Percentiles rank a stretch among this genome's conserved stretches.
phyloP scores from a whole-genome alignment of 2,888 invertebrate genomes.

The Cryptus viduatorius region DNA sequence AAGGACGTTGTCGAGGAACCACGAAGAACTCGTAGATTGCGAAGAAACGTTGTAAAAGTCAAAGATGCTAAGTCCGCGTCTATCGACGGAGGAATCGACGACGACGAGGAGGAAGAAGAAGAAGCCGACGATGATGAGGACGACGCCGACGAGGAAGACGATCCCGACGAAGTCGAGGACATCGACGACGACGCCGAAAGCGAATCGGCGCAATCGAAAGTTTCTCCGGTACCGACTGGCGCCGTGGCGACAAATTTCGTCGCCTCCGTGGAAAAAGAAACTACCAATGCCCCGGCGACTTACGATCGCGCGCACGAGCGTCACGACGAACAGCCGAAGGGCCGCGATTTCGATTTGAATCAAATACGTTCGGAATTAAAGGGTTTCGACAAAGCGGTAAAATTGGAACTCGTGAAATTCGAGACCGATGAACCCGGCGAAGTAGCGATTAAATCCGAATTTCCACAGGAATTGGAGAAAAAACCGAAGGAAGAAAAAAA shows the following conservation, averaged over 20 bases:
- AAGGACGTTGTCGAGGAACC: slow-evolving; percentile 78
- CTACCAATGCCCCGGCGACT: not conserved
- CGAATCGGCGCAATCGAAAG: not conserved
- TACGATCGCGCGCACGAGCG: slow-evolving; percentile 81
- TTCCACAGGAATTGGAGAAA: slow-evolving; percentile 76
- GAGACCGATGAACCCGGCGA: slow-evolving; percentile 86
- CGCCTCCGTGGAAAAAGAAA: not conserved
- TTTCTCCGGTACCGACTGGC: not conserved
- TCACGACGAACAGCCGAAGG: slow-evolving; percentile 87
- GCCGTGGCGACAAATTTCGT: not conserved
- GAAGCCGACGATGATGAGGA: slow-evolving; percentile 52
- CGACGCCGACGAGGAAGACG: slow-evolving; percentile 54
- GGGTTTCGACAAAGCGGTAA: slow-evolving; percentile 89
- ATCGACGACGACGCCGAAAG: slow-evolving; percentile 32
- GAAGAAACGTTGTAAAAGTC: slow-evolving; percentile 83
- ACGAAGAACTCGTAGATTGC: slow-evolving; percentile 82
- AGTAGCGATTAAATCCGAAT: slow-evolving; percentile 84
- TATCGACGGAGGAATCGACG: slow-evolving; percentile 52
- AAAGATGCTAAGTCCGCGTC: slow-evolving; percentile 82
- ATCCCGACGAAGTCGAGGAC: slow-evolving; percentile 53
- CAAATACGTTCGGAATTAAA: slow-evolving; percentile 94
- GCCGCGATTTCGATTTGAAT: slow-evolving; percentile 93
- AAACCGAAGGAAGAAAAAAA: slow-evolving; percentile 78
- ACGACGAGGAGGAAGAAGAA: slow-evolving; percentile 69
- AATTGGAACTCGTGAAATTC: slow-evolving; percentile 83